phyloP scores from a whole-genome alignment of 2,797 vertebrate genomes.

The Garrulus glandarius region DNA sequence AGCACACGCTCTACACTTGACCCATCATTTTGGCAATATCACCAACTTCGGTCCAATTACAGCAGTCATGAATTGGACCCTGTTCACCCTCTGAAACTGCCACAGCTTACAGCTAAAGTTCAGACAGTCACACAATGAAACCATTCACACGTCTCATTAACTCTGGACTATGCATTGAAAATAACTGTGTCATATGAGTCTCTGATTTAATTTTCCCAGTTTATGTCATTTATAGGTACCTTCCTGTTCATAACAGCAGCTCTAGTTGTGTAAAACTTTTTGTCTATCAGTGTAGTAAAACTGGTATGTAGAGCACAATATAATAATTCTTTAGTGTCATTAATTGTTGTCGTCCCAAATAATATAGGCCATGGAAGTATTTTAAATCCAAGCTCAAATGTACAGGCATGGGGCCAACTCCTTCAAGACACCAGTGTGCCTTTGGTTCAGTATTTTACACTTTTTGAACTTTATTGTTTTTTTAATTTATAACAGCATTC shows the following conservation, averaged over 20 bases:
- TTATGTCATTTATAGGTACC: slow-evolving; percentile 12
- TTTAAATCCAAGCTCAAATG: not conserved
- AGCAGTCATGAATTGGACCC: slow-evolving; percentile 20
- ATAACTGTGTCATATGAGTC: slow-evolving; percentile 24
- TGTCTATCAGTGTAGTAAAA: not conserved
- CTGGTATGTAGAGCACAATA: not conserved
- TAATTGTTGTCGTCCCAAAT: not conserved
- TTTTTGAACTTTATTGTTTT: not conserved
- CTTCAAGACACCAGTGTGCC: not conserved
- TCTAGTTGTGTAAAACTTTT: not conserved
- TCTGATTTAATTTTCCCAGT: not conserved
- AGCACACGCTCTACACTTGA: not conserved
- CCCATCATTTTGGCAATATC: slow-evolving; percentile 17
- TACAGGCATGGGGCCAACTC: not conserved
- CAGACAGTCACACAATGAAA: slow-evolving; percentile 30
- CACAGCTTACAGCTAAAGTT: not conserved
- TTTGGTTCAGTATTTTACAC: not conserved
- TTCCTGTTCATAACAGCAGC: not conserved
- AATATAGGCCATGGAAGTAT: not conserved
- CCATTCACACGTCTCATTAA: slow-evolving; percentile 53
- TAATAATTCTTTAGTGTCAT: not conserved
- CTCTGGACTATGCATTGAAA: slow-evolving; percentile 12
- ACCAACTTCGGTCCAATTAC: not conserved
- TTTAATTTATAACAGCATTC: not conserved
- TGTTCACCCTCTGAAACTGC: slow-evolving; percentile 5